Evolutionary conservation across 92 coral and sea anemone species (phyloP).

Genomic region (Desmophyllum pertusum): DNA sequence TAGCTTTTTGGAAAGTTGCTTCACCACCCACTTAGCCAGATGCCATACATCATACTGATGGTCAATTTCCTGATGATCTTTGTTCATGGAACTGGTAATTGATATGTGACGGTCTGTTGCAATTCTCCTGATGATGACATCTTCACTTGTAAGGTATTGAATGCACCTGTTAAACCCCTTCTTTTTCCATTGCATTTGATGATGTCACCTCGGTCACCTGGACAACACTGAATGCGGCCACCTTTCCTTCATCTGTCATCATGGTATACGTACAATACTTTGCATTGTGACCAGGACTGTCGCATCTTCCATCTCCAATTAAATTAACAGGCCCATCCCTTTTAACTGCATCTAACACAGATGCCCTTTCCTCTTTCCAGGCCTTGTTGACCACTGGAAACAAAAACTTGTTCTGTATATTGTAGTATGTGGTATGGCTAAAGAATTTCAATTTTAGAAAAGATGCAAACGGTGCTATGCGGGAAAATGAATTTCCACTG

Average conservation of each 20-base stretch:
- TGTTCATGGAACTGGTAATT: constrained; percentile 56
- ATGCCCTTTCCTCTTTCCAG: constrained; percentile 36
- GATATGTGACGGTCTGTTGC: constrained; percentile 62
- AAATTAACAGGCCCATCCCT: constrained; percentile 45
- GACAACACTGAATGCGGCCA: constrained; percentile 49
- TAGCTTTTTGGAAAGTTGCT: constrained; percentile 55
- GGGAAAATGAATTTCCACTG: constrained; percentile 70
- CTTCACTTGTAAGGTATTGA: constrained; percentile 8
- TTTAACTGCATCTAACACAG: constrained; percentile 23
- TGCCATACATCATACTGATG: constrained; percentile 80
- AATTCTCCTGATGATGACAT: constrained; percentile 15
- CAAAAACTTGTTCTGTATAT: constrained; percentile 48
- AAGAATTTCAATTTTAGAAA: constrained; percentile 54
- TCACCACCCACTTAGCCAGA: constrained; percentile 60
- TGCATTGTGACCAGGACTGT: constrained; percentile 78
- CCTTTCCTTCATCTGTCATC: constrained; percentile 57
- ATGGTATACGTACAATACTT: constrained; percentile 74
- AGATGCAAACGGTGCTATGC: constrained; percentile 50
- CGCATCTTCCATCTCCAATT: constrained; percentile 77
- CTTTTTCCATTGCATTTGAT: constrained; percentile 71
- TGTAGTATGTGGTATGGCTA: constrained; percentile 39
- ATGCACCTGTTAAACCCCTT: too few species aligned
- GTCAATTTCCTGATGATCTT: constrained; percentile 28
- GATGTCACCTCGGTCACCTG: constrained; percentile 71
- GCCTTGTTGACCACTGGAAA: constrained; percentile 57